Evolutionary conservation across 2,797 vertebrate species (phyloP), one percentile per base, ranked within the genome.

Genomic region (Eulemur mongoz): DNA sequence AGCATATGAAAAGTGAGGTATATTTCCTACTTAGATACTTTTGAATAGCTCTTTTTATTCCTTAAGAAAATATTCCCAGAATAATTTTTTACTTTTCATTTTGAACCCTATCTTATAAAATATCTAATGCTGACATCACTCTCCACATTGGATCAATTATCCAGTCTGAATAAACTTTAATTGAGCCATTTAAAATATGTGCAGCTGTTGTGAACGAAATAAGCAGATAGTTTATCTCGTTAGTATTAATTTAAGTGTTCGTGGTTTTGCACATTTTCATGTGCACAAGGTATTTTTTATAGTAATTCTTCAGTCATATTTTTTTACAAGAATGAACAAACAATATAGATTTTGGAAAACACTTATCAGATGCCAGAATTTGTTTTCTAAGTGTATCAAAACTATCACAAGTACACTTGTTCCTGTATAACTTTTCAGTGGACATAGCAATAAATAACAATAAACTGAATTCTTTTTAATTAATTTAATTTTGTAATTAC

Each of bases 121-220:
- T 97, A 97, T 75, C 78, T 98, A 97, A 92, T 75, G 67, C 75
- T 97, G 95, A 98, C 92, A 98, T 98, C 95, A 96, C 93, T 97
- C 70, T 97, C 83, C 94, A 98, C 84, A 95, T 96, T 98, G 97
- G 95, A 98, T 98, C 95, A 98, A 96, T 98, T 98, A 98, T 98
- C 93, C 97, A 96, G 93, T 94, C 96, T 97, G 98, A 98, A 98
- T 98, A 98, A 98, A 98, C 95, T 98, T 98, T 98, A 98, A 98
- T 98, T 98, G 98, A 98, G 96, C 90, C 78, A 97, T 98, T 98
- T 98, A 98, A 98, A 98, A 98, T 95, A 96, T 89, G 76, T 97
- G 91, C 97, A 98, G 97, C 97, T 98, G 97, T 97, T 98, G 83
- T 98, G 89, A 96, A 97, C 91, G 94, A 98, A 98, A 97, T 90